Evolutionary conservation across 2,888 invertebrate species (phyloP).

Genomic region (Helleia helle): DNA sequence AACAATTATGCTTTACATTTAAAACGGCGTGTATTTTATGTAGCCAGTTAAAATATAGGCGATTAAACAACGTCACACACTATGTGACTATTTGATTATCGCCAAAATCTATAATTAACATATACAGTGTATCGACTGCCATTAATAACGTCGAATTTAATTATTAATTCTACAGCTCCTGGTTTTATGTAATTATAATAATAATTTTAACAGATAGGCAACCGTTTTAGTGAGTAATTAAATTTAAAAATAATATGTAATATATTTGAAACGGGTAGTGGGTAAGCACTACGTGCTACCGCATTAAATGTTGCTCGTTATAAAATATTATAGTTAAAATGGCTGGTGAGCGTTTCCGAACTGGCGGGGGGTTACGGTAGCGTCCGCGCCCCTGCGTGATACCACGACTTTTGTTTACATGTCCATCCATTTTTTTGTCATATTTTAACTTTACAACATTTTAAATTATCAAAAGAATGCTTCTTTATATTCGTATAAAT

Average conservation of each 20-base stretch:
- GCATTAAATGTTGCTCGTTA: conserved; percentile 13
- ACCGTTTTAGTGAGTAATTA: conserved; percentile 23
- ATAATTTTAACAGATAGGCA: not conserved
- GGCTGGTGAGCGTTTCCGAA: conserved; percentile 40
- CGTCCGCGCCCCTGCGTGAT: conserved; percentile 53
- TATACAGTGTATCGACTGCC: too few relatives aligned
- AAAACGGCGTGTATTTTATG: too few relatives aligned
- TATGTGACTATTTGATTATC: too few relatives aligned
- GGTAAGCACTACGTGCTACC: conserved; percentile 27
- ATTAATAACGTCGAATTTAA: too few relatives aligned
- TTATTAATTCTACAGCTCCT: conserved; percentile 15
- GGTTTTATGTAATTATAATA: not conserved
- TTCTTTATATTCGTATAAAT: not conserved
- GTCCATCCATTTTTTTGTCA: conserved; percentile 10
- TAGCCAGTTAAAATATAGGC: too few relatives aligned
- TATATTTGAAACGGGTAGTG: conserved; percentile 27
- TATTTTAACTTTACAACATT: conserved; percentile 1
- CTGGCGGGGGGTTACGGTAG: conserved; percentile 66
- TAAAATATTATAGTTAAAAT: conserved; percentile 29
- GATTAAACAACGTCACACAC: too few relatives aligned
- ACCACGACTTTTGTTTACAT: conserved; percentile 29
- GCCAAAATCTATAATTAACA: too few relatives aligned
- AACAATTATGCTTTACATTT: too few relatives aligned
- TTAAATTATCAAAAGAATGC: not conserved
- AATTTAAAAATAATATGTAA: conserved; percentile 30